Evolutionary conservation across 1,140 invertebrate species (phyloP), one percentile per base, ranked within the genome.

Genomic region (Bathynomus jamesi): DNA sequence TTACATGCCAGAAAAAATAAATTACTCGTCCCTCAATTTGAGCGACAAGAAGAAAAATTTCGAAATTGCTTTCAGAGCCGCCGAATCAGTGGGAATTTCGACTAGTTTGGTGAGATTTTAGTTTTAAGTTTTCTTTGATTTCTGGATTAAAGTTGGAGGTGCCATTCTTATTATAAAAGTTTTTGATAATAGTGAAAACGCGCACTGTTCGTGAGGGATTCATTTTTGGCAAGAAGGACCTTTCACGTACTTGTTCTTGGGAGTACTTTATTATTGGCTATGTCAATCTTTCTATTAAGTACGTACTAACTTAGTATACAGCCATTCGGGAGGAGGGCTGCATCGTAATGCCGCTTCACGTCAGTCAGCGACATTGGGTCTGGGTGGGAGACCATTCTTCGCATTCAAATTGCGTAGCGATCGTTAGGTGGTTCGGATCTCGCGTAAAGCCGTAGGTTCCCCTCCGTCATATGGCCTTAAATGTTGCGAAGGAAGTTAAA

Each of bases 31-130:
- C 28, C 85, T 96, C 10, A 86, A 86, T 67, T 87, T 89, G 10
- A 85, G 88, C 69, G 92, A 95, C 79, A 94, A 94, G 81, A 84
- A 89, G 67, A 86, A 88, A 73, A 96, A 96, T 82, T 96, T 96
- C 82, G 89, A 89, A 4, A 84, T 94, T n/a, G 94, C 94, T 8
- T 95, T 96, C 83, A 86, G 87, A 17, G 93, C 93, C 11, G 94
- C 93, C 21, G 93, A 96, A 83, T 90, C 89, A 73, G 91, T 94
- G 28, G 93, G 93, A 17, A 94, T 97, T 79, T 85, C 88, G 65
- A 93, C 92, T 61, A 92, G 89, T 61, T 83, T 96, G 84, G 93
- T 95, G 83, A 87, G 87, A 85, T 63, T 61, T n/a, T 67, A 11
- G 13, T 11, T 29, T 2, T 70, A 62, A 4, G 28, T 70, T 67